These are phyloP conservation scores for Halcyon chelicuti DNA, from an alignment of 2,797 vertebrate species.

Conservation along the genomic window DNA sequence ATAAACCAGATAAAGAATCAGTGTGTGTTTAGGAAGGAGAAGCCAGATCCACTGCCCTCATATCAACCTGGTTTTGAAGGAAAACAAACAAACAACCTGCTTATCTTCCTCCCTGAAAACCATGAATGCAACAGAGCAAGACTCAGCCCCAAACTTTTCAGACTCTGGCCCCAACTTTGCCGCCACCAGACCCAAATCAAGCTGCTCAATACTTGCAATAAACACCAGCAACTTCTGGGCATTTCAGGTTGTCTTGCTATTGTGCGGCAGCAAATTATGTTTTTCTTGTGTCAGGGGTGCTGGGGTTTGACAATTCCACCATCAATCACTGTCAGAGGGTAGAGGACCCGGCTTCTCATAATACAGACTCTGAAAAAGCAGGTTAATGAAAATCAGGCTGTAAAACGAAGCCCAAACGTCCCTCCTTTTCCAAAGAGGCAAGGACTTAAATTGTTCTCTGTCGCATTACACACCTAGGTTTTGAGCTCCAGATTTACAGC, in stretches of 20 bases:
- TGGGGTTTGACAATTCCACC: slow-evolving; percentile 39
- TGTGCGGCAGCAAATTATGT: slow-evolving; percentile 55
- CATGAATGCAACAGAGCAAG: not conserved
- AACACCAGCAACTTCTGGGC: not conserved
- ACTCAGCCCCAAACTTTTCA: not conserved
- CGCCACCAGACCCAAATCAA: not conserved
- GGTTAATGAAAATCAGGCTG: slow-evolving; percentile 80
- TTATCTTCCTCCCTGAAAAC: not conserved
- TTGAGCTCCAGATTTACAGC: slow-evolving; percentile 73
- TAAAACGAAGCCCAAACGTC: slow-evolving; percentile 69
- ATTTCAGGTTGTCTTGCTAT: slow-evolving; percentile 19
- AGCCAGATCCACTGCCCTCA: not conserved
- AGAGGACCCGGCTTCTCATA: slow-evolving; percentile 69
- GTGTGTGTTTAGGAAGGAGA: not conserved
- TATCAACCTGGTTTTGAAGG: not conserved
- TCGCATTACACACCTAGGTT: slow-evolving; percentile 57
- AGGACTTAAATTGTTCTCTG: slow-evolving; percentile 63
- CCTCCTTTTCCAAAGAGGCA: slow-evolving; percentile 63
- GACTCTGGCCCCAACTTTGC: not conserved
- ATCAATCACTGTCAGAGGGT: slow-evolving; percentile 74
- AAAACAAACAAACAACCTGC: not conserved
- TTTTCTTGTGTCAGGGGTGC: slow-evolving; percentile 53
- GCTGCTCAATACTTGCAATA: not conserved
- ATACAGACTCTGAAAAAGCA: slow-evolving; percentile 65
- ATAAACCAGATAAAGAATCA: not conserved